Conservation (phyloP, 2,113 vertebrate genomes). For the Neomonachus schauinslandi region DNA sequence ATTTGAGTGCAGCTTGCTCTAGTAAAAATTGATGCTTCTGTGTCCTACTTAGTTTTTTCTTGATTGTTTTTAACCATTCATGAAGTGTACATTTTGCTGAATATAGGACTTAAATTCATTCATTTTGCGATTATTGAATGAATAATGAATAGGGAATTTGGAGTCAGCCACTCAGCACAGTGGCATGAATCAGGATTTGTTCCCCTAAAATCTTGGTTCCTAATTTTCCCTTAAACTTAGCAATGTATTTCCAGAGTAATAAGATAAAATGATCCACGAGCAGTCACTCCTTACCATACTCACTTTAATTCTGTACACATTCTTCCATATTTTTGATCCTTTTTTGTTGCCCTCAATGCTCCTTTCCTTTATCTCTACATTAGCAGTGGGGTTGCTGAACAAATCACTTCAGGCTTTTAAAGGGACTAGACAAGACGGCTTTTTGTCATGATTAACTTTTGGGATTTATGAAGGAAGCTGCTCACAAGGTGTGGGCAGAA, state of each 20-base stretch:
- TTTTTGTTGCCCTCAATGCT: constrained; percentile 39
- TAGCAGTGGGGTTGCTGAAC: constrained; percentile 62
- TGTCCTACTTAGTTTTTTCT: not conserved
- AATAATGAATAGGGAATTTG: constrained; percentile 40
- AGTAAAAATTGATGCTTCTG: not conserved
- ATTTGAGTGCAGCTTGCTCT: not conserved
- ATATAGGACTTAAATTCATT: not conserved
- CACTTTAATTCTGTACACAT: constrained; percentile 52
- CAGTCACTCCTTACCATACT: not conserved
- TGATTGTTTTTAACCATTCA: not conserved
- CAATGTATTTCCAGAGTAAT: not conserved
- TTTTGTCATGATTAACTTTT: constrained; percentile 73
- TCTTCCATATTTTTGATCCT: not conserved
- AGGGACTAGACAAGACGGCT: constrained; percentile 58
- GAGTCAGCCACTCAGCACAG: not conserved
- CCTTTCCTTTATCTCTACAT: constrained; percentile 67
- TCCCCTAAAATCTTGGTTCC: not conserved
- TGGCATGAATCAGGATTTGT: not conserved
- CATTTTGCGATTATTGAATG: constrained; percentile 8
- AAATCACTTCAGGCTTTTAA: constrained; percentile 73
- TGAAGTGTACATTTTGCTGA: not conserved
- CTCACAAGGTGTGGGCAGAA: constrained; percentile 60
- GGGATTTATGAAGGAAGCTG: constrained; percentile 57
- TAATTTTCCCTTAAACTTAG: not conserved
- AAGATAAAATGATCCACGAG: not conserved